A percentile compares a stretch with the other conserved stretches of the same genome.
Conservation (phyloP, 2,797 vertebrate species). For the Odontamblyopus lacepedii region DNA sequence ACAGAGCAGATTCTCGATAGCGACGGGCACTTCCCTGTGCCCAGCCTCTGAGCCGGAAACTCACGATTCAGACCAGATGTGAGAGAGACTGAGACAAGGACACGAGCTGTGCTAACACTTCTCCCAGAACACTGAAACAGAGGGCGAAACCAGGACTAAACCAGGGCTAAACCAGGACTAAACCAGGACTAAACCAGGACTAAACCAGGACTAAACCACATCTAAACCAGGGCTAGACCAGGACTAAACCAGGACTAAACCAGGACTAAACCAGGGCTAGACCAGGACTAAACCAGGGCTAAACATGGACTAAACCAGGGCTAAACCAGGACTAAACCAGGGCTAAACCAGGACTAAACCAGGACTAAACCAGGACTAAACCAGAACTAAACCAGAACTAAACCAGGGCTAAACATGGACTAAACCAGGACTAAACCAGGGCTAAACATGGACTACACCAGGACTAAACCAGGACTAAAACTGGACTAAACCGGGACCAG, state of each 20-base stretch:
- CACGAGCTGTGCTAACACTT: background rate
- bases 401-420: too few relatives aligned
- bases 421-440: background rate
- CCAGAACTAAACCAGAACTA: too few relatives aligned
- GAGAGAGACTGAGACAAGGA: slow-evolving; percentile 35
- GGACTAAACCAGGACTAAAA: background rate
- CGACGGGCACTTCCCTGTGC: slow-evolving; percentile 78
- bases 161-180: background rate
- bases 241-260: background rate
- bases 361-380: background rate
- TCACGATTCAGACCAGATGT: slow-evolving; percentile 81
- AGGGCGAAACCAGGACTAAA: background rate
- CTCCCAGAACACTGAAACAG: background rate
- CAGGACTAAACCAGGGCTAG: background rate
- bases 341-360: background rate
- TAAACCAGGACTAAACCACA: background rate
- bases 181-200: background rate
- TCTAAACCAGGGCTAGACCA: background rate
- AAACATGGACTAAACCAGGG: too few relatives aligned
- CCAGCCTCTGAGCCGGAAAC: slow-evolving; percentile 76
- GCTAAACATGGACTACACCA: background rate
- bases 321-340: background rate
- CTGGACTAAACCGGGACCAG: background rate
- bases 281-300: background rate
- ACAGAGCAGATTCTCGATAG: slow-evolving; percentile 80